Evolutionary conservation across 2,113 vertebrate species (phyloP).

Genomic region (Microcebus jonahi): DNA sequence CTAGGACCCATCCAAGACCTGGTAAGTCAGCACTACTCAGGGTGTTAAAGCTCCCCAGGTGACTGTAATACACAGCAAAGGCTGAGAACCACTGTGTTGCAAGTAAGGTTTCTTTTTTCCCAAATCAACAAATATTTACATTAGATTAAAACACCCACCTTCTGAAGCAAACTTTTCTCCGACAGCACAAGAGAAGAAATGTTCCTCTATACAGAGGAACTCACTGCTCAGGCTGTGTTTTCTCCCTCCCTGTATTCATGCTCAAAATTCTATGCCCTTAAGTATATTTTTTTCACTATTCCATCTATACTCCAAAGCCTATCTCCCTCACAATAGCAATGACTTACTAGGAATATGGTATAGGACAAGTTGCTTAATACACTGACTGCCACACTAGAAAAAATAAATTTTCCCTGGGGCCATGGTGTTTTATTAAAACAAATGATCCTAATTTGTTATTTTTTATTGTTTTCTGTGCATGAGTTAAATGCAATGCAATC

Average conservation of each 20-base stretch:
- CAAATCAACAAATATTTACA: neutral
- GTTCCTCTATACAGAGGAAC: neutral
- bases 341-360: neutral
- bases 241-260: neutral
- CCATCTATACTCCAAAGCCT: neutral
- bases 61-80: neutral
- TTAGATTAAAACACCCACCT: neutral
- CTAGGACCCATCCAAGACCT: neutral
- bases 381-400: too few relatives aligned
- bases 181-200: neutral
- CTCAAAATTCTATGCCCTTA: neutral
- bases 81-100: too few relatives aligned
- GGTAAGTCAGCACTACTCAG: neutral
- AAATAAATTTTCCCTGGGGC: too few relatives aligned
- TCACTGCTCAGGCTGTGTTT: neutral
- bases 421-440: too few relatives aligned
- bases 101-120: neutral
- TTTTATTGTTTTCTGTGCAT: too few relatives aligned
- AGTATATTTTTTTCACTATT: neutral
- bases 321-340: neutral
- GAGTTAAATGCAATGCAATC: too few relatives aligned
- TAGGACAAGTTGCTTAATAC: neutral
- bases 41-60: neutral
- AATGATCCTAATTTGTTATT: too few relatives aligned
- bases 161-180: neutral